A percentile compares a stretch with the other conserved stretches of the same genome.
Evolutionary conservation across 2,797 vertebrate species (phyloP).

Genomic region (Coilia nasus): DNA sequence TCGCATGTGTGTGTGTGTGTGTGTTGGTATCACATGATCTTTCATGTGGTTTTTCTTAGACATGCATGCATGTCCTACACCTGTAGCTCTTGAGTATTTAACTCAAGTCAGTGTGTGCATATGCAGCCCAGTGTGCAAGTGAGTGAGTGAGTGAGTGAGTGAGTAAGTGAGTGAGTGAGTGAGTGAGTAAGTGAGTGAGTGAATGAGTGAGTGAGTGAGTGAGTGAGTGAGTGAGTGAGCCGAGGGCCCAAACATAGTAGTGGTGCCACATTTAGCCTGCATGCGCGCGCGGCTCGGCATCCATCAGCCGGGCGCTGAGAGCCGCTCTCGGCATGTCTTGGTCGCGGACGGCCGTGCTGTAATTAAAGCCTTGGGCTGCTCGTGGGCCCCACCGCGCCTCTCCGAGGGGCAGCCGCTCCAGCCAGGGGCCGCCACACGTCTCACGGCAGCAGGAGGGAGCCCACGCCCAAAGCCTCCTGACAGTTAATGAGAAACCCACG

Average conservation of each 20-base stretch:
- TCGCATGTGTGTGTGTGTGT: constrained; percentile 26
- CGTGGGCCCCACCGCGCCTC: background rate
- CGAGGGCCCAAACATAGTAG: constrained; percentile 41
- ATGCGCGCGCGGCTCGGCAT: constrained; percentile 60
- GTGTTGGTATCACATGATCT: background rate
- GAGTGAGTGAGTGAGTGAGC: background rate
- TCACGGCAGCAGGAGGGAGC: background rate
- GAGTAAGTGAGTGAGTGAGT: background rate
- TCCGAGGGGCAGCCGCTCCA: background rate
- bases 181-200: constrained; percentile 13
- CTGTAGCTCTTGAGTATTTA: too few relatives aligned
- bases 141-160: background rate
- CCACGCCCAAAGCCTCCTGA: constrained; percentile 12
- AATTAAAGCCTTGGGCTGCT: constrained; percentile 24
- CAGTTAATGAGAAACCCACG: constrained; percentile 8
- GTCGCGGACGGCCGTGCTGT: constrained; percentile 48
- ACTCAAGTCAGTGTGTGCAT: too few relatives aligned
- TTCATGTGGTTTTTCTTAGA: too few relatives aligned
- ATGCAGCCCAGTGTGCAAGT: too few relatives aligned
- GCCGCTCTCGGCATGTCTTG: constrained; percentile 61
- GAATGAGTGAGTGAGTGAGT: background rate
- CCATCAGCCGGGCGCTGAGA: constrained; percentile 67
- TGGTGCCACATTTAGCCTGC: constrained; percentile 62
- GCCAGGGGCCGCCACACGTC: background rate
- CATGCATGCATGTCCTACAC: too few relatives aligned